phyloP scores from a whole-genome alignment of 1,140 invertebrate genomes.

The Triops cancriformis region DNA sequence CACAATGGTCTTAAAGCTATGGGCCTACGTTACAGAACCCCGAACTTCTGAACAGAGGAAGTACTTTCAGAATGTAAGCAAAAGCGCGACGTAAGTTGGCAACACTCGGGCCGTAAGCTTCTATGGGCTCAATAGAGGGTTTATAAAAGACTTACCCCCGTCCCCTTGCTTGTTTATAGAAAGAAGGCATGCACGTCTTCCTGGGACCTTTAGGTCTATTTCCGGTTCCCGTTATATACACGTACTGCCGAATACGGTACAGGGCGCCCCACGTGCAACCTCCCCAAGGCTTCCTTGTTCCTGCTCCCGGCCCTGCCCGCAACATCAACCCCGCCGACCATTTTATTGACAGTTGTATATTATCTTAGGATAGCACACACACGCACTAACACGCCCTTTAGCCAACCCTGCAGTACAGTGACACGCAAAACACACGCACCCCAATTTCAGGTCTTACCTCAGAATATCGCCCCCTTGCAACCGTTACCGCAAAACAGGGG shows the following conservation, averaged over 20 bases:
- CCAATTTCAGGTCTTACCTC: not conserved
- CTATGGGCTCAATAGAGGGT: not conserved
- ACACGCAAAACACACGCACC: not conserved
- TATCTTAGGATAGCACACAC: not conserved
- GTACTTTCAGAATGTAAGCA: too few species aligned
- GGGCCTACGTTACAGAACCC: too few species aligned
- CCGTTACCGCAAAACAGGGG: too few species aligned
- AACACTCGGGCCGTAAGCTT: too few species aligned
- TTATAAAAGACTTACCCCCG: not conserved
- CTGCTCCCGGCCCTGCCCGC: not conserved
- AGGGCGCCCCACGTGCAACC: not conserved
- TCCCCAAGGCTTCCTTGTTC: not conserved
- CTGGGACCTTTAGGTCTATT: not conserved
- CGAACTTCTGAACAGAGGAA: too few species aligned
- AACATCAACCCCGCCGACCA: not conserved
- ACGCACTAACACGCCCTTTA: not conserved
- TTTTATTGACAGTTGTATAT: constrained; percentile 11
- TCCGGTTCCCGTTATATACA: constrained; percentile 9
- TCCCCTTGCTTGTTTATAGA: not conserved
- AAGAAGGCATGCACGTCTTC: not conserved
- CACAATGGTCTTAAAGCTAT: too few species aligned
- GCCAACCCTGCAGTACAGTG: not conserved
- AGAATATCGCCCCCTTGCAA: not conserved
- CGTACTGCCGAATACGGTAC: too few species aligned
- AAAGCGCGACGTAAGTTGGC: too few species aligned